These are phyloP conservation scores for Phylloscopus trochiloides DNA, from an alignment of 2,113 vertebrate genomes.

Conservation along the genomic window DNA sequence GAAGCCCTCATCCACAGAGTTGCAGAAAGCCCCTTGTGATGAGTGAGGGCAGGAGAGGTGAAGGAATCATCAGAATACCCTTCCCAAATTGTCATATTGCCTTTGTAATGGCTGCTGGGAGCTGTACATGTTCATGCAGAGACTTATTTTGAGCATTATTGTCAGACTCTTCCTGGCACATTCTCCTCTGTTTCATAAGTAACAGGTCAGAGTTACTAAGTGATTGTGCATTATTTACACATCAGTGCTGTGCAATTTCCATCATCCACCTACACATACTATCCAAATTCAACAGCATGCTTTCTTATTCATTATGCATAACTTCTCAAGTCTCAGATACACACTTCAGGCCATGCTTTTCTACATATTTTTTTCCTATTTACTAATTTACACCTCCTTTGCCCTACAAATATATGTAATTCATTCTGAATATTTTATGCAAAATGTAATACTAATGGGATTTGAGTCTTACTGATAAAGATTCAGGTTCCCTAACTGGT, in stretches of 20 bases:
- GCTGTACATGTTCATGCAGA: neutral
- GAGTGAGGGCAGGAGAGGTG: neutral
- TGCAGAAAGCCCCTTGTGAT: neutral
- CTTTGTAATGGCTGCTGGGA: neutral
- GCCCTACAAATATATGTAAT: constrained; percentile 14
- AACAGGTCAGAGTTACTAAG: neutral
- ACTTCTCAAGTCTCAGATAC: neutral
- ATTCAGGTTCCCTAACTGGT: neutral
- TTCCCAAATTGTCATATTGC: neutral
- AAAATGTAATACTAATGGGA: constrained; percentile 24
- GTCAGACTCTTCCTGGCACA: neutral
- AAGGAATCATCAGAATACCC: neutral
- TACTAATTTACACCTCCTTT: neutral
- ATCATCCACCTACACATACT: neutral
- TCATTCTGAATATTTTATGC: constrained; percentile 37
- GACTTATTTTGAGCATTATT: neutral
- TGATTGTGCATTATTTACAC: constrained; percentile 1
- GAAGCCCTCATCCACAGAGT: neutral
- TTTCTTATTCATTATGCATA: neutral
- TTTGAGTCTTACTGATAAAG: constrained; percentile 31
- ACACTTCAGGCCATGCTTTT: constrained; percentile 1
- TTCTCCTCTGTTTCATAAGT: neutral
- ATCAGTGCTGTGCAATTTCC: neutral
- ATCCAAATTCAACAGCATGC: neutral
- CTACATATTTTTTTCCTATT: neutral